A percentile compares a stretch with the other conserved stretches of the same genome.
Conservation (phyloP, 35 echinoderm and acorn worm species). For the Anneissia japonica region DNA sequence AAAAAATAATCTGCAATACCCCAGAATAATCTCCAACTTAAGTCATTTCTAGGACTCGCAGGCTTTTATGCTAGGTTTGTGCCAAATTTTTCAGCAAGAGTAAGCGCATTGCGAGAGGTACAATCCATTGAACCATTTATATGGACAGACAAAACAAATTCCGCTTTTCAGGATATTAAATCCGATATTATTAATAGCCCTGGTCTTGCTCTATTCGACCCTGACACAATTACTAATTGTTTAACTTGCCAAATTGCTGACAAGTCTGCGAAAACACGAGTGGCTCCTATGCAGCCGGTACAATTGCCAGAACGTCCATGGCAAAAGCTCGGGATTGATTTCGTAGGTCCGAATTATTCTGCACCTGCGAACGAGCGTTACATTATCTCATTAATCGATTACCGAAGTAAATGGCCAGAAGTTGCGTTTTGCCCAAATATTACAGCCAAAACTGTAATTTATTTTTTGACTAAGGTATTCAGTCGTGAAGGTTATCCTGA, state of each 20-base stretch:
- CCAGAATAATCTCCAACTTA: neutral
- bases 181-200: neutral
- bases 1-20: neutral
- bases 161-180: neutral
- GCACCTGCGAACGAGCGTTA: neutral
- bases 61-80: slow-evolving; percentile 10
- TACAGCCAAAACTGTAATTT: neutral
- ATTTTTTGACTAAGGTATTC: neutral
- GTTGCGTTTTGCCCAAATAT: neutral
- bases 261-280: slow-evolving; percentile 8
- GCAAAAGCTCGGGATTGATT: neutral
- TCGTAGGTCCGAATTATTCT: neutral
- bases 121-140: neutral
- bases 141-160: neutral
- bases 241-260: slow-evolving; percentile 33
- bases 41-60: neutral
- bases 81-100: neutral
- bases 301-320: neutral
- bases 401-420: neutral
- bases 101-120: neutral
- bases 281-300: slow-evolving; percentile 53
- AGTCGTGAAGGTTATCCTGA: neutral
- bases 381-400: neutral
- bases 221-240: slow-evolving; percentile 23
- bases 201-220: slow-evolving; percentile 25